Evolutionary conservation across 2,113 vertebrate species (phyloP).

Genomic region (Nothoprocta perdicaria): DNA sequence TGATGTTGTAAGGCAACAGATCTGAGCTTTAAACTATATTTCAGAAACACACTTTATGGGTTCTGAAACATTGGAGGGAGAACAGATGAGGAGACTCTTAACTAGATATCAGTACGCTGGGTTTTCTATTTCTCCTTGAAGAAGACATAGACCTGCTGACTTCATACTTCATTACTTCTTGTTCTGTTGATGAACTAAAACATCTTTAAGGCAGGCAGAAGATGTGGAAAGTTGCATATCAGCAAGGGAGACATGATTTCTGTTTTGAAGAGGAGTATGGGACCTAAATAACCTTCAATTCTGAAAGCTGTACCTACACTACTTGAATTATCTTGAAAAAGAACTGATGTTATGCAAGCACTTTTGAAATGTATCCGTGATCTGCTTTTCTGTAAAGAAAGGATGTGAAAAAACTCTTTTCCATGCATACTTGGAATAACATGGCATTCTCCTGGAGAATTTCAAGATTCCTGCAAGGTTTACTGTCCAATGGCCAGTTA

Average conservation of each 20-base stretch:
- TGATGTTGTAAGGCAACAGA: neutral
- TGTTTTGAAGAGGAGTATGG: neutral
- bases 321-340: neutral
- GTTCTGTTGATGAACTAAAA: neutral
- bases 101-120: neutral
- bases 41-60: neutral
- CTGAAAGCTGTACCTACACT: neutral
- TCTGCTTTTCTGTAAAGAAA: neutral
- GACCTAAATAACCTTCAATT: neutral
- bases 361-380: neutral
- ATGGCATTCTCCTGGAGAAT: neutral
- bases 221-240: neutral
- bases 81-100: neutral
- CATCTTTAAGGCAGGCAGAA: neutral
- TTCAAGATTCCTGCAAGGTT: neutral
- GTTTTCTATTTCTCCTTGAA: neutral
- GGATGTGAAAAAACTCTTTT: neutral
- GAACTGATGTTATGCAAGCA: neutral
- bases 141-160: neutral
- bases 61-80: neutral
- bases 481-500: neutral
- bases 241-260: neutral
- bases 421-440: neutral
- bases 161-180: neutral
- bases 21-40: neutral